These are phyloP conservation scores for Gobiocypris rarus DNA, from an alignment of 2,113 vertebrate species.

Conservation along the genomic window DNA sequence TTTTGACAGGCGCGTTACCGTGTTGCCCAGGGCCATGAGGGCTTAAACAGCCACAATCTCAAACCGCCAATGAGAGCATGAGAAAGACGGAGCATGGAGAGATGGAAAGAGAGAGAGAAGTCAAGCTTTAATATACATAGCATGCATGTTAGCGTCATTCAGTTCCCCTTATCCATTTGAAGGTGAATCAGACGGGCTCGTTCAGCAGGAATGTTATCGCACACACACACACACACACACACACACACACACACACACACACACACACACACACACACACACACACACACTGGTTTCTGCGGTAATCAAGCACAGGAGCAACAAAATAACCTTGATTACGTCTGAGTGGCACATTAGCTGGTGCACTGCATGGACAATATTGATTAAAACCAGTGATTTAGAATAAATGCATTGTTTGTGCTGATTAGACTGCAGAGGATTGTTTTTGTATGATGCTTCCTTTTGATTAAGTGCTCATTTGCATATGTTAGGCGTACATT, in stretches of 20 bases:
- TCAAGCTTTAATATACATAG: neutral
- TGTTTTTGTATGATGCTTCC: neutral
- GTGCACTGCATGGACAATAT: neutral
- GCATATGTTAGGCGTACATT: neutral
- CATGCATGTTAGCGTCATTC: neutral
- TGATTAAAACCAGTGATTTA: conserved; percentile 18
- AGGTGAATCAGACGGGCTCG: neutral
- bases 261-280: too few species aligned
- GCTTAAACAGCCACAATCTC: conserved; percentile 50
- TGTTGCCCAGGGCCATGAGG: conserved; percentile 45
- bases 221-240: too few species aligned
- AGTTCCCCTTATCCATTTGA: neutral
- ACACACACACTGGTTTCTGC: neutral
- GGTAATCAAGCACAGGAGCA: neutral
- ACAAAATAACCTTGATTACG: conserved; percentile 1
- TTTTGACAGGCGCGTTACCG: conserved; percentile 54
- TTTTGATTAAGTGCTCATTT: conserved; percentile 29
- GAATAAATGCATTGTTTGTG: conserved; percentile 41
- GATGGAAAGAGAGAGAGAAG: neutral
- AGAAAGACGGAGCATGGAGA: conserved; percentile 3
- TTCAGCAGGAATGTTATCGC: neutral
- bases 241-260: too few species aligned
- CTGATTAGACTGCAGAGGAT: conserved; percentile 34
- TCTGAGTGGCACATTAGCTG: neutral
- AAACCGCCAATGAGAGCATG: conserved; percentile 9